Conservation (phyloP, 2,888 invertebrate genomes). For the Dorcus parallelipipedus region DNA sequence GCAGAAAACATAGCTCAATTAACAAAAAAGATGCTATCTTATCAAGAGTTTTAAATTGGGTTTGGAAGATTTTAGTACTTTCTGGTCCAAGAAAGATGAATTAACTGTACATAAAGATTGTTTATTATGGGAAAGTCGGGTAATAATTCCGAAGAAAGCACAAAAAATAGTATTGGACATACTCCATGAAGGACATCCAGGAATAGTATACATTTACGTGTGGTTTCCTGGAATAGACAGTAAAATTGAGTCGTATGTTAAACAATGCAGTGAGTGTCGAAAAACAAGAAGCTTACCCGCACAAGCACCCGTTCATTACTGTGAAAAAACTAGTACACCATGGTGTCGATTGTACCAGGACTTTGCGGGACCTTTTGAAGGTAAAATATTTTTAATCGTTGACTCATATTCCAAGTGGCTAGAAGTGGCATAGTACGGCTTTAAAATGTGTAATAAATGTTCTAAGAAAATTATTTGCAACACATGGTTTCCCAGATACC, state of each 20-base stretch:
- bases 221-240: background rate
- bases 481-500: conserved; percentile 24
- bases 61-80: background rate
- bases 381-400: too few relatives aligned
- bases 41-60: background rate
- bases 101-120: background rate
- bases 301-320: background rate
- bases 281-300: background rate
- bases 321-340: background rate
- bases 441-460: conserved; percentile 16
- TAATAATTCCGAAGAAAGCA: conserved; percentile 3
- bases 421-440: conserved; percentile 21
- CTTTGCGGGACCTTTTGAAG: too few relatives aligned
- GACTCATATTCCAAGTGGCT: conserved; percentile 22
- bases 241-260: conserved; percentile 3
- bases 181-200: conserved; percentile 6
- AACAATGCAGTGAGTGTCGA: conserved; percentile 3
- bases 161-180: background rate
- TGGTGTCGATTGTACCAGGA: background rate
- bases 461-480: conserved; percentile 21
- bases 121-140: background rate
- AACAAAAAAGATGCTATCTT: background rate
- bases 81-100: background rate
- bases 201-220: conserved; percentile 1
- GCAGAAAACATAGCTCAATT: background rate